Evolutionary conservation across 2,888 invertebrate genomes (phyloP), one percentile per base, ranked within the genome.

Genomic region (Pristionchus exspectatus): DNA sequence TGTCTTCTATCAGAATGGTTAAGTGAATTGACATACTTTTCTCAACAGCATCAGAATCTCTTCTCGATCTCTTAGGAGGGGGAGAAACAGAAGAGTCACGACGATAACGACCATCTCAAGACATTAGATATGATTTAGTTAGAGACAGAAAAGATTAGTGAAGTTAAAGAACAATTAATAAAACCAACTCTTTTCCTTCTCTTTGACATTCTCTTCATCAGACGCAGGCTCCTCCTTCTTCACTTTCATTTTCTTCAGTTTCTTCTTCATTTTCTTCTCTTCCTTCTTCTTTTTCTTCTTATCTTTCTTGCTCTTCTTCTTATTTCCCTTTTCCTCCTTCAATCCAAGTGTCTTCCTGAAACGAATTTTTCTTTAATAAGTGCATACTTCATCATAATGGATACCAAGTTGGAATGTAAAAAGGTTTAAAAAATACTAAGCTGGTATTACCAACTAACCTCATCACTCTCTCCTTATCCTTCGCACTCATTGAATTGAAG

Each of bases 381-480:
- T 66, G n/a, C 27, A 66, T 12, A 66, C n/a, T 4, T 2, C 27
- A 14, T 33, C 69, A 30, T 21, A 3, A 33, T 38, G 38, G 24
- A 38, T 38, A 21, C 74, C 21, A 27, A 5, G 30, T 69, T 27
- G 44, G 0, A 10, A 7, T 3, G 4, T 50, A 69, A 69, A 24
- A 69, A 69, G 5, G 4, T 27, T 27, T 9, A 10, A 24, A 59
- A 59, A 63, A 63, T 14, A 50, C 44, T 9, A 12, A 7, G 44
- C 44, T 50, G 44, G 10, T 50, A 50, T 50, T 50, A 9, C 44
- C 44, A 50, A 33, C 74, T 24, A 74, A 93, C 91, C 92, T 93
- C 91, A 93, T 91, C 54, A 94, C 33, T 85, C 93, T 94, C 88
- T 91, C 91, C 38, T 93, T 93, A 66, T 94, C 92, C 89, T 93